Percentiles rank a stretch among this genome's conserved stretches.
Conservation (phyloP, 1,140 invertebrate species). For the Drosophila saltans region DNA sequence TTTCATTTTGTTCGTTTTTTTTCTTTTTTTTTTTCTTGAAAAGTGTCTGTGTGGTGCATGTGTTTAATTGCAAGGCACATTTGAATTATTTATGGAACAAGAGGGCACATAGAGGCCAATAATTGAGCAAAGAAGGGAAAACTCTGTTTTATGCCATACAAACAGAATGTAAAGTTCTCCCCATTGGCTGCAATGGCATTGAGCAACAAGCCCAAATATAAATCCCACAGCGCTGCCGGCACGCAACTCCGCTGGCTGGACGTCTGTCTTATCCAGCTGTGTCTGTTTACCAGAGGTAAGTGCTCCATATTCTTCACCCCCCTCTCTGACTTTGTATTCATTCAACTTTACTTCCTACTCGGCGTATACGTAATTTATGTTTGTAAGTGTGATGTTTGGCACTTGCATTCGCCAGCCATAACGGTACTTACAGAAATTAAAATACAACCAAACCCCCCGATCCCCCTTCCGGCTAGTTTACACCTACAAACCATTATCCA, state of each 20-base stretch:
- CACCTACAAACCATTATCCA: not conserved
- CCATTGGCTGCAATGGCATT: constrained; percentile 49
- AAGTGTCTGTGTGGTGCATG: constrained; percentile 16
- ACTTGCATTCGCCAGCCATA: constrained; percentile 11
- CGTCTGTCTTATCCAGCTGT: constrained; percentile 57
- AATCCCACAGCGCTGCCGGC: constrained; percentile 48
- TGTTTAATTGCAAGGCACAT: constrained; percentile 56
- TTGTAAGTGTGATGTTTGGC: constrained; percentile 34
- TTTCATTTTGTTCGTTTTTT: not conserved
- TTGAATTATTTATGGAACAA: constrained; percentile 65
- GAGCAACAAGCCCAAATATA: constrained; percentile 51
- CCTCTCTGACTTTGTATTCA: not conserved
- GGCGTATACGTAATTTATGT: constrained; percentile 59
- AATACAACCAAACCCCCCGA: constrained; percentile 15
- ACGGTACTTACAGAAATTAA: constrained; percentile 65
- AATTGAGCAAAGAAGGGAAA: constrained; percentile 40
- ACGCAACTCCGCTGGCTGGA: constrained; percentile 56
- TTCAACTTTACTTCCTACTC: not conserved
- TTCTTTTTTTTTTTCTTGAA: not conserved
- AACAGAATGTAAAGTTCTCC: constrained; percentile 53
- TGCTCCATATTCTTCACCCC: not conserved
- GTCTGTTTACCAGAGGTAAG: constrained; percentile 63
- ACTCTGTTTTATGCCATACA: constrained; percentile 18
- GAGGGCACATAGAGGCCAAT: constrained; percentile 29
- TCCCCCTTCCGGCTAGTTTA: not conserved